phyloP scores from a whole-genome alignment of 2,113 vertebrate genomes.

The Mus musculus region GRCm39 chr11:35700501-35701000 shows the following conservation, averaged over 20 bases:
- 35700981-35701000: too few species aligned
- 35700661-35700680: background rate
- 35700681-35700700: background rate
- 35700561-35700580: slow-evolving; percentile 98
- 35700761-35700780: background rate
- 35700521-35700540: slow-evolving; percentile 99
- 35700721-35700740: background rate
- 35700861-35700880: background rate
- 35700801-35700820: background rate
- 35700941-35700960: background rate
- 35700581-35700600: slow-evolving; percentile 95
- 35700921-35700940: background rate
- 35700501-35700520: slow-evolving; percentile 99
- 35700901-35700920: background rate
- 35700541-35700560: slow-evolving; percentile 96
- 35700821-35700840: background rate
- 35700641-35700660: background rate
- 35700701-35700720: background rate
- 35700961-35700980: background rate
- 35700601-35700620: slow-evolving; percentile 90
- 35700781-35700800: background rate
- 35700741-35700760: background rate
- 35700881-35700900: background rate
- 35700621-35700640: slow-evolving; percentile 87
- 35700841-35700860: background rate